These are phyloP conservation scores for Drepana arcuata DNA, from an alignment of 1,140 invertebrate species.

Conservation along the genomic window DNA sequence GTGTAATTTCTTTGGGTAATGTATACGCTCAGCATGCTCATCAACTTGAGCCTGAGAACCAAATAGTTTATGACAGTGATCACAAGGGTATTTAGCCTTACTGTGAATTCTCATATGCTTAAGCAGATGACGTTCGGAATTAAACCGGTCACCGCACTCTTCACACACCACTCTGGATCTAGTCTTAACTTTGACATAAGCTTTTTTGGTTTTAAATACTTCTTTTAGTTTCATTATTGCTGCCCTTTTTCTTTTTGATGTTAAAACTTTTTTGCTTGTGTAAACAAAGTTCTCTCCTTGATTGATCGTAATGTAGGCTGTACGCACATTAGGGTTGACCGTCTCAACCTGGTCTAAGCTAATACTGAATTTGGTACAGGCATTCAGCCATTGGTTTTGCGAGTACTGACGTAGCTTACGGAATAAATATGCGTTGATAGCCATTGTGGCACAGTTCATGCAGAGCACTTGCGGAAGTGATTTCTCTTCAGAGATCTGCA, in stretches of 20 bases:
- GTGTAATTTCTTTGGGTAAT: neutral
- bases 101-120: conserved; percentile 1
- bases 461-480: conserved; percentile 37
- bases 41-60: neutral
- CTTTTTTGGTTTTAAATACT: conserved; percentile 24
- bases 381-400: conserved; percentile 27
- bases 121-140: conserved; percentile 13
- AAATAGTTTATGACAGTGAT: neutral
- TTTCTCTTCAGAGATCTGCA: conserved; percentile 28
- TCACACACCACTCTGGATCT: conserved; percentile 20
- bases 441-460: conserved; percentile 25
- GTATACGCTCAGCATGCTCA: neutral
- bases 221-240: conserved; percentile 28
- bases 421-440: conserved; percentile 38
- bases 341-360: conserved; percentile 18
- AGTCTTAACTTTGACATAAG: conserved; percentile 18
- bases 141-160: conserved; percentile 30
- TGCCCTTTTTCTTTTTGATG: conserved; percentile 21
- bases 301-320: conserved; percentile 33
- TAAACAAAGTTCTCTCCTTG: conserved; percentile 26
- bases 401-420: conserved; percentile 30
- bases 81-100: neutral
- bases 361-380: conserved; percentile 16
- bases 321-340: conserved; percentile 17
- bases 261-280: conserved; percentile 20